Conservation (phyloP, 1,140 invertebrate genomes). For the Venustaconcha ellipsiformis region DNA sequence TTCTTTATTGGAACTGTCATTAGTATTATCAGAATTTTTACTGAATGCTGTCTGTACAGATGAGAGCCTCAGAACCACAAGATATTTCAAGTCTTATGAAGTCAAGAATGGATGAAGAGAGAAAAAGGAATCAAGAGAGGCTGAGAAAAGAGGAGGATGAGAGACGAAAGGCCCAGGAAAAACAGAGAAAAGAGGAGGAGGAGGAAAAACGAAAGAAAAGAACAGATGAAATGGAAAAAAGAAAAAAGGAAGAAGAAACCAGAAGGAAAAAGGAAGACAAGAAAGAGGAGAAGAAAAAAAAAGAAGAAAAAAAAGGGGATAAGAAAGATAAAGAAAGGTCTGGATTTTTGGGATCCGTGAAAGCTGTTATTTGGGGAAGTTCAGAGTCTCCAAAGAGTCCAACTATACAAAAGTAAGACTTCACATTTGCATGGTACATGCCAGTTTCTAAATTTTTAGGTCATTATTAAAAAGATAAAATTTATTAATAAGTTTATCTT, state of each 20-base stretch:
- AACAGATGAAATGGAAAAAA: constrained; percentile 18
- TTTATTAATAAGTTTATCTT: too few species aligned
- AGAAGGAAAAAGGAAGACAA: constrained; percentile 41
- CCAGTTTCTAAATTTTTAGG: too few species aligned
- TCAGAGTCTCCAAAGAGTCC: too few species aligned
- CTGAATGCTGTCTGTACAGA: neutral
- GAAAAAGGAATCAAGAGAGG: constrained; percentile 7
- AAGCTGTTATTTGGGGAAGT: too few species aligned
- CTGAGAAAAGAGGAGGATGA: neutral
- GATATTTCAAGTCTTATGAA: neutral
- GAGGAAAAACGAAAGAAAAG: constrained; percentile 20
- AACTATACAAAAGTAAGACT: too few species aligned
- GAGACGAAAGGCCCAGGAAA: constrained; percentile 12
- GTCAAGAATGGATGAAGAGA: constrained; percentile 1
- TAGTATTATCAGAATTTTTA: neutral
- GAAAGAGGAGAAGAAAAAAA: constrained; percentile 50
- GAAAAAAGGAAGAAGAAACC: constrained; percentile 15
- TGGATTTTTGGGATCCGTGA: constrained; percentile 7
- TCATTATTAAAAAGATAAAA: too few species aligned
- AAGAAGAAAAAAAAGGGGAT: constrained; percentile 37
- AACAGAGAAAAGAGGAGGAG: constrained; percentile 22
- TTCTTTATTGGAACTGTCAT: neutral
- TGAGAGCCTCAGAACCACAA: neutral
- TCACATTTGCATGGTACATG: too few species aligned
- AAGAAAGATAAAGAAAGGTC: constrained; percentile 47